A percentile compares a stretch with the other conserved stretches of the same genome.
These are phyloP conservation scores for Tyto alba DNA, from an alignment of 2,113 vertebrate species.

Conservation along the genomic window DNA sequence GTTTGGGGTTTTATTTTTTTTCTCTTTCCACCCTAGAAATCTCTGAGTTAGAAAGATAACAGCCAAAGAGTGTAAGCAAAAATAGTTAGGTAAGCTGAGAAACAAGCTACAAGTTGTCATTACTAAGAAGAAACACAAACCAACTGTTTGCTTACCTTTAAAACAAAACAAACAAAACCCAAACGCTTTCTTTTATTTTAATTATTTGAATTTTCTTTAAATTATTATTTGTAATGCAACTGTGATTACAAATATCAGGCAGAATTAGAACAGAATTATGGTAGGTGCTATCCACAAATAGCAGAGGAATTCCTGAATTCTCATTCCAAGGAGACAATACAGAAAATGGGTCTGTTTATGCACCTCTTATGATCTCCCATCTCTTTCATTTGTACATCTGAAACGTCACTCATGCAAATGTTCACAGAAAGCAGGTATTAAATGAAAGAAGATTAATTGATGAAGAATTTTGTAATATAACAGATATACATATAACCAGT, in stretches of 20 bases:
- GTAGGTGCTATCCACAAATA: not conserved
- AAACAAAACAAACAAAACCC: too few relatives aligned
- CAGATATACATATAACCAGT: rapidly evolving
- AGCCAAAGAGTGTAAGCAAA: not conserved
- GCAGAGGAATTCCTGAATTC: not conserved
- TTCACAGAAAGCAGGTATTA: not conserved
- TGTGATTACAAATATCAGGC: not conserved
- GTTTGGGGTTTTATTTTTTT: not conserved
- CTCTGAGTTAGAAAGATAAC: not conserved
- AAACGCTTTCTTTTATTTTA: not conserved
- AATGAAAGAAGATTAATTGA: not conserved
- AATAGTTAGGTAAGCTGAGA: not conserved
- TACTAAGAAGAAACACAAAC: not conserved
- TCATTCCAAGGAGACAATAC: not conserved
- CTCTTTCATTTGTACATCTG: not conserved
- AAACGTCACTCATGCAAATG: not conserved
- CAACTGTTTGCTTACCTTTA: not conserved
- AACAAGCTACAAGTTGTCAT: not conserved
- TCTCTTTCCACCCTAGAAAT: not conserved
- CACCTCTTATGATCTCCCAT: not conserved
- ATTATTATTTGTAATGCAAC: not conserved
- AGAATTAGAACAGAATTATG: not conserved
- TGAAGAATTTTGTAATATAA: not conserved
- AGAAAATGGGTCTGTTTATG: not conserved
- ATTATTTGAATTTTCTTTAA: not conserved